Evolutionary conservation across 2,113 vertebrate genomes (phyloP).

Genomic region (Naja naja): DNA sequence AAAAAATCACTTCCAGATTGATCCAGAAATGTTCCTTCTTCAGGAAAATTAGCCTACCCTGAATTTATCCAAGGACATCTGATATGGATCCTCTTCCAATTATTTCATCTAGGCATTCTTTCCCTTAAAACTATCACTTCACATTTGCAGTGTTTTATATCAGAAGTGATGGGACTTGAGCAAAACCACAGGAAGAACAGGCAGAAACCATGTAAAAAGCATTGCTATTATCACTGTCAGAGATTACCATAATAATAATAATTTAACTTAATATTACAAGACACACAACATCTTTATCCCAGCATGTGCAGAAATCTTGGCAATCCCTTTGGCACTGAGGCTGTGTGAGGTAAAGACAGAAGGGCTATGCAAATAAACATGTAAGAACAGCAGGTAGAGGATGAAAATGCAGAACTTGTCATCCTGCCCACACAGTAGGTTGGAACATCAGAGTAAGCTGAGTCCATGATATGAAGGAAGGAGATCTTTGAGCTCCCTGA

Average conservation of each 20-base stretch:
- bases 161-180: background rate
- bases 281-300: constrained; percentile 9
- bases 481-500: background rate
- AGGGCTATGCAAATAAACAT: constrained; percentile 26
- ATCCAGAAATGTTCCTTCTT: background rate
- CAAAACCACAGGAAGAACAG: background rate
- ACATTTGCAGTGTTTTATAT: background rate
- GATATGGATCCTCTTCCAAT: background rate
- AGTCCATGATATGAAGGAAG: background rate
- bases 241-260: constrained; percentile 28
- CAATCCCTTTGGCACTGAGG: constrained; percentile 15
- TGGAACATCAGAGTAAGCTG: background rate
- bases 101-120: background rate
- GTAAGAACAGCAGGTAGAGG: background rate
- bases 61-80: background rate
- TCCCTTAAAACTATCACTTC: background rate
- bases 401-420: constrained; percentile 15
- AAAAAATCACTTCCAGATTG: background rate
- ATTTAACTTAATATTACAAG: constrained; percentile 12
- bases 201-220: constrained; percentile 8
- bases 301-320: constrained; percentile 18
- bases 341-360: background rate
- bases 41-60: background rate
- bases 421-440: constrained; percentile 4
- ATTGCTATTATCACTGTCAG: constrained; percentile 15